Percentiles rank a stretch among this genome's conserved stretches.
Conservation (phyloP, 2,888 invertebrate species). For the Clusia tigrina region DNA sequence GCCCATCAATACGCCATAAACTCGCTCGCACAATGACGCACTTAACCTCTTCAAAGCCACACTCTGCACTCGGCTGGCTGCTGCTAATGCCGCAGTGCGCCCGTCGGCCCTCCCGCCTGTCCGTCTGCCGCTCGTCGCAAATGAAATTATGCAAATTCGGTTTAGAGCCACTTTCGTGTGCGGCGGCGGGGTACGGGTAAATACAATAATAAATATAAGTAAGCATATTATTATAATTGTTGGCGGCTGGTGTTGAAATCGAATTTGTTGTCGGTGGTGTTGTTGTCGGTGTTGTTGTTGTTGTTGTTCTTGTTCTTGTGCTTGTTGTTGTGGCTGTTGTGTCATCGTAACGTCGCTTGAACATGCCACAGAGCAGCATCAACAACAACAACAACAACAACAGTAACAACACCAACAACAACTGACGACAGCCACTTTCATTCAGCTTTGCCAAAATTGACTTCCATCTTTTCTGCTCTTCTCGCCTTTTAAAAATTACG, state of each 20-base stretch:
- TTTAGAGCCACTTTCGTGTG: conserved; percentile 46
- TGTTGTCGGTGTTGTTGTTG: conserved; percentile 4
- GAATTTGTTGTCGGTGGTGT: neutral
- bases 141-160: conserved; percentile 56
- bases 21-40: neutral
- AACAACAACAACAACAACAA: neutral
- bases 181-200: neutral
- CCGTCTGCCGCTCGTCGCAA: conserved; percentile 27
- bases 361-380: neutral
- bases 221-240: conserved; percentile 50
- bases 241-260: conserved; percentile 36
- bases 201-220: conserved; percentile 25
- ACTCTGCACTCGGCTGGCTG: neutral
- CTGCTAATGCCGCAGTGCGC: conserved; percentile 33
- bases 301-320: neutral
- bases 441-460: neutral
- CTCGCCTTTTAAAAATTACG: neutral
- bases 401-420: neutral
- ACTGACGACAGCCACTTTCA: neutral
- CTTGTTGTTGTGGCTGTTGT: neutral
- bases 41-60: neutral
- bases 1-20: conserved; percentile 43
- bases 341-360: neutral
- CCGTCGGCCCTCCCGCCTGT: conserved; percentile 38
- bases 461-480: neutral